phyloP scores from a whole-genome alignment of 2,113 vertebrate species.

The Myrmecobius fasciatus region DNA sequence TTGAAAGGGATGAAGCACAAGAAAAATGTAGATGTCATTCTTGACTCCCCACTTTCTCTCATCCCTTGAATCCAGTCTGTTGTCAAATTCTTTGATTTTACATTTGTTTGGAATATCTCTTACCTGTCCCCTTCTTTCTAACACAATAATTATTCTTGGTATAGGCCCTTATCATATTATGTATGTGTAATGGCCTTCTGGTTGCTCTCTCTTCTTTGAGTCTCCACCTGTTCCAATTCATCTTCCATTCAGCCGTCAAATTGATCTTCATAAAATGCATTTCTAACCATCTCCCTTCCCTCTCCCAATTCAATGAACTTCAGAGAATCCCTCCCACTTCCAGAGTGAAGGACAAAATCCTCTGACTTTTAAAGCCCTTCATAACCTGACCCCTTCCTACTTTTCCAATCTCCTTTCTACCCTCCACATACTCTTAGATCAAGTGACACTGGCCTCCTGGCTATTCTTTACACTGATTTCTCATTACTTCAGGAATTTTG shows the following conservation, averaged over 20 bases:
- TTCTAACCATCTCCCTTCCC: too few species aligned
- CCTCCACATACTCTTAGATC: neutral
- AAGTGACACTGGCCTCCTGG: neutral
- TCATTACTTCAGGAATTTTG: neutral
- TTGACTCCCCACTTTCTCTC: neutral
- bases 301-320: too few species aligned
- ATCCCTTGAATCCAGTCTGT: neutral
- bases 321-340: too few species aligned
- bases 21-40: neutral
- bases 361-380: neutral
- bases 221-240: too few species aligned
- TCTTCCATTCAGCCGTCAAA: too few species aligned
- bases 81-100: neutral
- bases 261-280: too few species aligned
- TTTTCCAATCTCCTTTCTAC: neutral
- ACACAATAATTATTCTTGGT: too few species aligned
- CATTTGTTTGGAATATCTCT: neutral
- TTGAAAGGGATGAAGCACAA: neutral
- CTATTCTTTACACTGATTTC: neutral
- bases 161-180: neutral
- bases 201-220: too few species aligned
- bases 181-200: neutral
- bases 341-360: neutral
- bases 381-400: neutral
- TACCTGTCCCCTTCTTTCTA: neutral